phyloP scores from a whole-genome alignment of 2,888 invertebrate genomes.

The Panzeria rudis region DNA sequence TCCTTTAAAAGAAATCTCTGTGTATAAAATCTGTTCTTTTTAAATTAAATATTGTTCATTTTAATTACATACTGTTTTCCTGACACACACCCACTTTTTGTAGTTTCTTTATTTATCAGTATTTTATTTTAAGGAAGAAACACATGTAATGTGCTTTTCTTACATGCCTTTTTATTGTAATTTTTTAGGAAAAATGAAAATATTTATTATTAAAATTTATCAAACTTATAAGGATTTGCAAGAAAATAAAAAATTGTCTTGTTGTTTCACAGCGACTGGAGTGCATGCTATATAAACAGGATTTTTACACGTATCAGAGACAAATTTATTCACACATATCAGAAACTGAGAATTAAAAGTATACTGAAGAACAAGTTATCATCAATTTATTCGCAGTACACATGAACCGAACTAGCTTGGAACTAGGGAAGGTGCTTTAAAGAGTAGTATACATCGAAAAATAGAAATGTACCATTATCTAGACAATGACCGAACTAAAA shows the following conservation, averaged over 20 bases:
- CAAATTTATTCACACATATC: too few species aligned
- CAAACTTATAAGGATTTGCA: neutral
- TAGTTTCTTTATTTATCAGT: neutral
- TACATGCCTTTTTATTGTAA: constrained; percentile 23
- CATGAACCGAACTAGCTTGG: too few species aligned
- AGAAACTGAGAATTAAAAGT: too few species aligned
- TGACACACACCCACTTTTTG: constrained; percentile 28
- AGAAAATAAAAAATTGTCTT: neutral
- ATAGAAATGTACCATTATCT: too few species aligned
- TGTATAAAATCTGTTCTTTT: constrained; percentile 11
- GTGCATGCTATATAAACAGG: neutral
- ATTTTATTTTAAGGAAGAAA: neutral
- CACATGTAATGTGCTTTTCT: constrained; percentile 36
- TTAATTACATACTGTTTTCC: constrained; percentile 16
- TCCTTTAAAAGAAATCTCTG: too few species aligned
- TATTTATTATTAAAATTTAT: neutral
- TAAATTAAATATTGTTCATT: constrained; percentile 7
- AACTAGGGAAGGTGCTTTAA: too few species aligned
- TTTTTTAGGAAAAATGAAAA: neutral
- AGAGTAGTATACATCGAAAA: too few species aligned
- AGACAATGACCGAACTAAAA: too few species aligned
- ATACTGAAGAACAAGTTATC: too few species aligned
- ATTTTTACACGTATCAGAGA: too few species aligned
- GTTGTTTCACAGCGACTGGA: neutral
- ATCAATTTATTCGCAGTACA: too few species aligned